phyloP scores from a whole-genome alignment of 1,140 invertebrate genomes.

The Lasioglossum albipes region DNA sequence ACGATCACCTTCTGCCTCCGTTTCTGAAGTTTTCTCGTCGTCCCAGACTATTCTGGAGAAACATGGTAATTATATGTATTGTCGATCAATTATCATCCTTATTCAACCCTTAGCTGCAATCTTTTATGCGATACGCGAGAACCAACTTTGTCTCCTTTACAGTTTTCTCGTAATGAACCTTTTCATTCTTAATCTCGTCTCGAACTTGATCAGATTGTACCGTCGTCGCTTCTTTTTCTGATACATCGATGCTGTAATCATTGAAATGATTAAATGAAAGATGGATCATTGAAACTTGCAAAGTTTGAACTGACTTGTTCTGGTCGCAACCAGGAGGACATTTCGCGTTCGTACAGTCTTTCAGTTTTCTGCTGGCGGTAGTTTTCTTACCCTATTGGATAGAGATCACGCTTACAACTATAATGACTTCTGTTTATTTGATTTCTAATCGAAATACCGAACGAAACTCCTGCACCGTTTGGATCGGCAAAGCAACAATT shows the following conservation, averaged over 20 bases:
- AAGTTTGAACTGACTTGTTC: constrained; percentile 17
- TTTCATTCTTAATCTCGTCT: not conserved
- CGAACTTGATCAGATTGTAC: not conserved
- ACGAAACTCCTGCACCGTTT: constrained; percentile 7
- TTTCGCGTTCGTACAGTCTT: not conserved
- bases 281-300: too few relatives aligned
- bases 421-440: not conserved
- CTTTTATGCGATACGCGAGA: not conserved
- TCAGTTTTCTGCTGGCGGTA: not conserved
- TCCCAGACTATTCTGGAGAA: constrained; percentile 22
- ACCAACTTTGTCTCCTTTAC: not conserved
- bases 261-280: too few relatives aligned
- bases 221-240: not conserved
- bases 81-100: not conserved
- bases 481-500: not conserved
- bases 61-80: not conserved
- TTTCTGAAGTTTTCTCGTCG: constrained; percentile 37
- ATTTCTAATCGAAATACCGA: constrained; percentile 9
- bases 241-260: not conserved
- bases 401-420: not conserved
- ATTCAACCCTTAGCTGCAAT: not conserved
- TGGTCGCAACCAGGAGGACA: not conserved
- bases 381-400: constrained; percentile 14
- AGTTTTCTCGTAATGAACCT: not conserved
- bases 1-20: constrained; percentile 15